Conservation (phyloP, 2,888 invertebrate genomes). For the Epinotia ramella region DNA sequence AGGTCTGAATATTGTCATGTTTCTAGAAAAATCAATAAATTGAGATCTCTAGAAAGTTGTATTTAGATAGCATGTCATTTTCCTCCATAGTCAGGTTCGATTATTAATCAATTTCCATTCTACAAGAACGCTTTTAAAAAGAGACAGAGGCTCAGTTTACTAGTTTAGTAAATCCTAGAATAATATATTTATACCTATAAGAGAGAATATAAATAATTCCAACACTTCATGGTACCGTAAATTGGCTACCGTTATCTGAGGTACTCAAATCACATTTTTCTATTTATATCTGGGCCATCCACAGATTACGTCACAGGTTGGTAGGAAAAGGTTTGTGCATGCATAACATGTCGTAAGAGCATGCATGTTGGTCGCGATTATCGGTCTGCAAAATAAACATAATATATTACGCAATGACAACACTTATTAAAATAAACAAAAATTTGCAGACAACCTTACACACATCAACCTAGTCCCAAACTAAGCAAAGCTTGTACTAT, state of each 20-base stretch:
- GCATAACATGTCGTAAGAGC: not conserved
- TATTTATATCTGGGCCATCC: slow-evolving; percentile 6
- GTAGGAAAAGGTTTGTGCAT: not conserved
- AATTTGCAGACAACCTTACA: too few relatives aligned
- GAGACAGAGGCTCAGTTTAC: not conserved
- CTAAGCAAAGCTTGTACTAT: too few relatives aligned
- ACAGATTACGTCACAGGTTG: slow-evolving; percentile 16
- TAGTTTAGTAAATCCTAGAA: too few relatives aligned
- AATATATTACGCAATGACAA: not conserved
- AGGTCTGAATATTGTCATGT: slow-evolving; percentile 1
- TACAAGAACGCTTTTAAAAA: not conserved
- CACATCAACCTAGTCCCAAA: too few relatives aligned
- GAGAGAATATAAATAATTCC: not conserved
- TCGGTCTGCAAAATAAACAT: not conserved
- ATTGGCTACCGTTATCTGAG: not conserved
- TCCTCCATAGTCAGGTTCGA: not conserved
- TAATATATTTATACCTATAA: too few relatives aligned
- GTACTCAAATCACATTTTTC: slow-evolving; percentile 14
- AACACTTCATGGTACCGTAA: not conserved
- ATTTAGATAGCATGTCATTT: not conserved
- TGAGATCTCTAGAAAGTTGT: not conserved
- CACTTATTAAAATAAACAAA: not conserved
- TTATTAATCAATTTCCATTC: not conserved
- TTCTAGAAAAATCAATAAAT: not conserved
- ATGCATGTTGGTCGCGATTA: not conserved